These are phyloP conservation scores for Nettapus auritus DNA, from an alignment of 2,113 vertebrate species.

Conservation along the genomic window DNA sequence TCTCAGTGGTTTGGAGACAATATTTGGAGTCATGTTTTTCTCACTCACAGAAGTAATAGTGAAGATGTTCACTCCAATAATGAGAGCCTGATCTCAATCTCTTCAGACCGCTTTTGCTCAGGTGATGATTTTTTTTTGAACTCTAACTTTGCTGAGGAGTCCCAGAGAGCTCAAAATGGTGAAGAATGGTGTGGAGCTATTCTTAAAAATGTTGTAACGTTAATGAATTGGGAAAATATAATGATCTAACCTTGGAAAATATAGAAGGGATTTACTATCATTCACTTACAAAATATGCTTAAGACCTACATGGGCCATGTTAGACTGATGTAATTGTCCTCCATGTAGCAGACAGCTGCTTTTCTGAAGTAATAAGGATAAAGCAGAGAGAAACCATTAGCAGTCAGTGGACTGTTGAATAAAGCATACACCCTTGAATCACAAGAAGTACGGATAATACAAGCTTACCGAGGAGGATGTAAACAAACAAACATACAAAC, in stretches of 20 bases:
- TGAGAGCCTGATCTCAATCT: not conserved
- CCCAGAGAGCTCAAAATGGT: rapidly evolving
- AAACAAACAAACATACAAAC: not conserved
- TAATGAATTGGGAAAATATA: not conserved
- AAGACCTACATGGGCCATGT: not conserved
- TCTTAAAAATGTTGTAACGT: not conserved
- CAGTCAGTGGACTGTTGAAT: not conserved
- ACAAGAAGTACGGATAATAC: not conserved
- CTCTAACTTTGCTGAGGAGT: not conserved
- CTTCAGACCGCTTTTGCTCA: not conserved
- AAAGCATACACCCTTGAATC: not conserved
- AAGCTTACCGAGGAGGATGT: not conserved
- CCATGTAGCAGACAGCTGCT: not conserved
- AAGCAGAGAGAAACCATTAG: not conserved
- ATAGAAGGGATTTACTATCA: not conserved
- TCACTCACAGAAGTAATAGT: not conserved
- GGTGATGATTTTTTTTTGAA: not conserved
- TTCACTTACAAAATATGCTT: not conserved
- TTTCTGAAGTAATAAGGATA: not conserved
- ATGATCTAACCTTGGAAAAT: not conserved
- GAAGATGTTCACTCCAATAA: not conserved
- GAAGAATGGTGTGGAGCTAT: rapidly evolving
- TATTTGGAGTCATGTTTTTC: not conserved
- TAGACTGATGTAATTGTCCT: not conserved
- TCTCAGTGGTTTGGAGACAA: slow-evolving; percentile 6